phyloP scores from a whole-genome alignment of 2,888 invertebrate genomes.

The Dorcus parallelipipedus region DNA sequence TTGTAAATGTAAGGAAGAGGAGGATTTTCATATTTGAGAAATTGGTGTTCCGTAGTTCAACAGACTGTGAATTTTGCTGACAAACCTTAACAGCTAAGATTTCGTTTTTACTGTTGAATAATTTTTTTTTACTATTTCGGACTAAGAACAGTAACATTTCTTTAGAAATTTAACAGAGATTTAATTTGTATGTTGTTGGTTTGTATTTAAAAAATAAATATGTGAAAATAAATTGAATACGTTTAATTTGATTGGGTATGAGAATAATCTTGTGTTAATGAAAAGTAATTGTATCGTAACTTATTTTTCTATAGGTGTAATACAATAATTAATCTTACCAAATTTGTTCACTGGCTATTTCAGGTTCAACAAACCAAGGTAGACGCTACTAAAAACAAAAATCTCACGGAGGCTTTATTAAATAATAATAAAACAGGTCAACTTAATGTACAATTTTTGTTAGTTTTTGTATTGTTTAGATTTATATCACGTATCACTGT shows the following conservation, averaged over 20 bases:
- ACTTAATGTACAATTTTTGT: slow-evolving; percentile 15
- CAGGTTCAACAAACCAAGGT: slow-evolving; percentile 21
- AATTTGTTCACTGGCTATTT: slow-evolving; percentile 18
- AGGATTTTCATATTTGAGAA: neutral
- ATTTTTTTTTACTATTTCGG: no score
- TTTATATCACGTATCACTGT: slow-evolving; percentile 7
- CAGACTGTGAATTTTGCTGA: slow-evolving; percentile 10
- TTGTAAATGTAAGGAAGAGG: slow-evolving; percentile 15
- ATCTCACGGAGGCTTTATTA: slow-evolving; percentile 19
- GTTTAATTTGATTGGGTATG: neutral
- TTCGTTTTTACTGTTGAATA: neutral
- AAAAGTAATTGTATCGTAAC: neutral
- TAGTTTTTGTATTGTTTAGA: slow-evolving; percentile 1
- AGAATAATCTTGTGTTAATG: neutral
- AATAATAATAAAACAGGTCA: slow-evolving; percentile 7
- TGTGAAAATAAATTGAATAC: neutral
- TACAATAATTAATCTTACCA: slow-evolving; percentile 9
- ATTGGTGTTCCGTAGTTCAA: slow-evolving; percentile 2
- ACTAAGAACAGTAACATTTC: no score
- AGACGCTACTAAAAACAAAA: slow-evolving; percentile 18
- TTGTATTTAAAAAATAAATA: neutral
- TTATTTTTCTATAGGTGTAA: no score
- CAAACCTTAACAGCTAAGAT: slow-evolving; percentile 5
- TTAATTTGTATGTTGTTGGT: neutral
- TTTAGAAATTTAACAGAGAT: neutral